These are phyloP conservation scores for Trididemnum miniatum DNA, from an alignment of 23 tunicate species.

Conservation along the genomic window DNA sequence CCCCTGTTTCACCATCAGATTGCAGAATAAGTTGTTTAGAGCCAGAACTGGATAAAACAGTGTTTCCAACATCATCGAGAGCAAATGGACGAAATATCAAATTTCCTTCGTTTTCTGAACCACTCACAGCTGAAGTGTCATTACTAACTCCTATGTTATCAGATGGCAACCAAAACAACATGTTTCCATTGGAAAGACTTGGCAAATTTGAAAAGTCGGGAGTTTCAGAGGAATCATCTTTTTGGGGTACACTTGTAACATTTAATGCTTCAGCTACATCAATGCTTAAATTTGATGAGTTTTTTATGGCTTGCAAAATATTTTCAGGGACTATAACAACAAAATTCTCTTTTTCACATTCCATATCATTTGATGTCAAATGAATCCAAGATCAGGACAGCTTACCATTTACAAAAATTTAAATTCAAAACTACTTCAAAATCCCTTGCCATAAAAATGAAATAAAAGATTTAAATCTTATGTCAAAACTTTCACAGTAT, in stretches of 20 bases:
- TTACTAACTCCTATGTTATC: not conserved
- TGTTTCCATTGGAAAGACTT: conserved; percentile 4
- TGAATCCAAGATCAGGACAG: not conserved
- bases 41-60: too few species aligned
- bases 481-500: too few species aligned
- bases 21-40: too few species aligned
- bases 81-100: too few species aligned
- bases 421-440: too few species aligned
- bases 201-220: not conserved
- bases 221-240: not conserved
- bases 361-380: not conserved
- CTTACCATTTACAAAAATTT: not conserved
- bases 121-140: too few species aligned
- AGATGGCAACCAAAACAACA: not conserved
- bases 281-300: conserved; percentile 30
- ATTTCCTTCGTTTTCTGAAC: too few species aligned
- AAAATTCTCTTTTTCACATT: conserved; percentile 45
- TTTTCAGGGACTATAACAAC: conserved; percentile 83
- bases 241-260: not conserved
- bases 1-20: too few species aligned
- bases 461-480: too few species aligned
- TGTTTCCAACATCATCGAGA: too few species aligned
- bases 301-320: conserved; percentile 59
- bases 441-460: too few species aligned
- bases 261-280: not conserved